Conservation (phyloP, 2,113 vertebrate genomes). For the Sander vitreus region DNA sequence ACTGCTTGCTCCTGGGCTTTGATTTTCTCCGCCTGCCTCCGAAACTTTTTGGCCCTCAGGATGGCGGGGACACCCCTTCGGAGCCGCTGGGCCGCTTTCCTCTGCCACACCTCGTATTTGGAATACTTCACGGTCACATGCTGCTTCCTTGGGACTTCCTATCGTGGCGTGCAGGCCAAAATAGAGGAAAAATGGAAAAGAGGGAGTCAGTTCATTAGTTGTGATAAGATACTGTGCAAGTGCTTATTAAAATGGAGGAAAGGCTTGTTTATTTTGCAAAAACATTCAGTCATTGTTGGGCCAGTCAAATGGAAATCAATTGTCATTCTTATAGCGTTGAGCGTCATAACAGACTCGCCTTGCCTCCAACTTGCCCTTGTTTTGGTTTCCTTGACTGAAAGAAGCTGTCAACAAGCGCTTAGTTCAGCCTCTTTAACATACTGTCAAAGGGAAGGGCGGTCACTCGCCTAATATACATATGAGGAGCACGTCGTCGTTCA, state of each 20-base stretch:
- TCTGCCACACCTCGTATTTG: slow-evolving; percentile 92
- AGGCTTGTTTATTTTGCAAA: slow-evolving; percentile 59
- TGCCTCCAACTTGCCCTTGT: slow-evolving; percentile 66
- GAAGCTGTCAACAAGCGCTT: slow-evolving; percentile 74
- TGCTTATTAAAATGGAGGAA: slow-evolving; percentile 68
- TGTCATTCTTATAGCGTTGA: slow-evolving; percentile 53
- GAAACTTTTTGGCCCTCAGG: slow-evolving; percentile 87
- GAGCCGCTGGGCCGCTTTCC: slow-evolving; percentile 90
- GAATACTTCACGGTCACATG: slow-evolving; percentile 88
- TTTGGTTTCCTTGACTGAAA: slow-evolving; percentile 74
- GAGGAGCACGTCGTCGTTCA: slow-evolving; percentile 59
- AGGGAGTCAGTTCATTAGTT: slow-evolving; percentile 68
- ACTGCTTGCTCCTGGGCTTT: slow-evolving; percentile 87
- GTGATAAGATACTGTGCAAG: slow-evolving; percentile 56
- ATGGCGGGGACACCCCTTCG: slow-evolving; percentile 90
- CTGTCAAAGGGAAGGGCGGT: slow-evolving; percentile 65
- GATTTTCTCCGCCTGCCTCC: slow-evolving; percentile 88
- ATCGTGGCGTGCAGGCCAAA: slow-evolving; percentile 63
- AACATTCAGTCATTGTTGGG: slow-evolving; percentile 67
- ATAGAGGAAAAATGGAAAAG: slow-evolving; percentile 60
- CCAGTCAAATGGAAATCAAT: slow-evolving; percentile 68
- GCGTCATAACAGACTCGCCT: slow-evolving; percentile 68
- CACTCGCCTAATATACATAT: slow-evolving; percentile 72
- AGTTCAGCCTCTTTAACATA: slow-evolving; percentile 76
- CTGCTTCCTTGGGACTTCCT: slow-evolving; percentile 91